These are phyloP conservation scores for Yponomeuta cagnagella DNA, from an alignment of 2,888 invertebrate genomes.

Conservation along the genomic window DNA sequence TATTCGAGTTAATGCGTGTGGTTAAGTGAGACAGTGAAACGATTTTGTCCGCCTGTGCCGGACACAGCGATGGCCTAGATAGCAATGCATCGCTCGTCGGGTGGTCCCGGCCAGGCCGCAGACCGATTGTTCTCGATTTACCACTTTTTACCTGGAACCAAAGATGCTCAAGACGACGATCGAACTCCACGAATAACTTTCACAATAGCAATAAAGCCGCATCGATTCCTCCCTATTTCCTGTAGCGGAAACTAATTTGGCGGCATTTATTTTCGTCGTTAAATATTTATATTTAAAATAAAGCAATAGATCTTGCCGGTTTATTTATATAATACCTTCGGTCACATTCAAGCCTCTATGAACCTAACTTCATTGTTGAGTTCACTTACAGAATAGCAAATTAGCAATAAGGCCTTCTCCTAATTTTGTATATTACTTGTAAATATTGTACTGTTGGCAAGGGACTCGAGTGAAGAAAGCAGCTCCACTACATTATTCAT, in stretches of 20 bases:
- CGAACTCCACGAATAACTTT: background rate
- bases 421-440: background rate
- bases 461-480: background rate
- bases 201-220: background rate
- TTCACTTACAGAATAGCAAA: conserved; percentile 12
- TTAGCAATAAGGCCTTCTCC: conserved; percentile 7
- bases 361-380: background rate
- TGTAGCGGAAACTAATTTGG: background rate
- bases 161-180: background rate
- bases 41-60: conserved; percentile 7
- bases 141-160: background rate
- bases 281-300: background rate
- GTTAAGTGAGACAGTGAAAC: background rate
- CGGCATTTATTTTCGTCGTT: background rate
- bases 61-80: conserved; percentile 7
- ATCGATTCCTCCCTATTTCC: background rate
- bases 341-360: background rate
- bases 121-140: background rate
- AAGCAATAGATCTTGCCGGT: background rate
- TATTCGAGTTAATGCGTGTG: background rate
- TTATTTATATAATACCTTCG: background rate
- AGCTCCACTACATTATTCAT: background rate
- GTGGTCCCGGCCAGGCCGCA: background rate
- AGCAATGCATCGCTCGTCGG: conserved; percentile 5
- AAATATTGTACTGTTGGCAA: background rate